phyloP scores from a whole-genome alignment of 2,113 vertebrate genomes.

The Pteruthius melanotis region DNA sequence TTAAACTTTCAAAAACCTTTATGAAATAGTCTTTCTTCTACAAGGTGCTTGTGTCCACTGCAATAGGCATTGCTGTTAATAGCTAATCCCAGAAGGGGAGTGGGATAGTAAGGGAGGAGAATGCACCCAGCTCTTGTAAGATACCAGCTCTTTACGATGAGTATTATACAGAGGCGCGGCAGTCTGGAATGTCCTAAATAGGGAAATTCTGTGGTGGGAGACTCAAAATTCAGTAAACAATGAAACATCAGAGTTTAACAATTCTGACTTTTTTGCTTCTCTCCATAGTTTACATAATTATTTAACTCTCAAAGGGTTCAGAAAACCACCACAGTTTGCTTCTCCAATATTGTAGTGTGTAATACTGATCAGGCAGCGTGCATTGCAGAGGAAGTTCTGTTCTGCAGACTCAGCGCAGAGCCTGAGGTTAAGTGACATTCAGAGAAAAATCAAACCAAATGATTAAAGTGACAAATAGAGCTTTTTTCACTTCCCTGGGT shows the following conservation, averaged over 20 bases:
- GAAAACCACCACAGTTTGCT: background rate
- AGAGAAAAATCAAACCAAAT: conserved; percentile 45
- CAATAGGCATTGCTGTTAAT: conserved; percentile 40
- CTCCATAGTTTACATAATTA: conserved; percentile 33
- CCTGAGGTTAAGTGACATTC: conserved; percentile 43
- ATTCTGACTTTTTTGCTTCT: conserved; percentile 20
- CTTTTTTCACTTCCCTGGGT: background rate
- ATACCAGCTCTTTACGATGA: conserved; percentile 56
- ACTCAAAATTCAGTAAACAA: conserved; percentile 47
- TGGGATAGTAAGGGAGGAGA: conserved; percentile 21
- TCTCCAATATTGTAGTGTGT: background rate
- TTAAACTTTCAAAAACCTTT: conserved; percentile 49
- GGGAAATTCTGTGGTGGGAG: background rate
- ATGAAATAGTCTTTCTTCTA: conserved; percentile 51
- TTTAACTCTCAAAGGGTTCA: conserved; percentile 26
- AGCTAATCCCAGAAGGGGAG: conserved; percentile 8
- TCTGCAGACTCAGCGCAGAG: conserved; percentile 28
- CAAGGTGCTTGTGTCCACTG: conserved; percentile 59
- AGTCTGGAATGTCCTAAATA: conserved; percentile 56
- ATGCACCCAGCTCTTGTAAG: conserved; percentile 53
- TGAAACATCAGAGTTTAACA: conserved; percentile 24
- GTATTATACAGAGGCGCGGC: conserved; percentile 28
- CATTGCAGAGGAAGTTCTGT: conserved; percentile 6
- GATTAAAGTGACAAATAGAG: conserved; percentile 28
- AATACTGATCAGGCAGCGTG: conserved; percentile 52